Evolutionary conservation across 2,797 vertebrate species (phyloP).

Genomic region (Acipenser transmontanus): DNA sequence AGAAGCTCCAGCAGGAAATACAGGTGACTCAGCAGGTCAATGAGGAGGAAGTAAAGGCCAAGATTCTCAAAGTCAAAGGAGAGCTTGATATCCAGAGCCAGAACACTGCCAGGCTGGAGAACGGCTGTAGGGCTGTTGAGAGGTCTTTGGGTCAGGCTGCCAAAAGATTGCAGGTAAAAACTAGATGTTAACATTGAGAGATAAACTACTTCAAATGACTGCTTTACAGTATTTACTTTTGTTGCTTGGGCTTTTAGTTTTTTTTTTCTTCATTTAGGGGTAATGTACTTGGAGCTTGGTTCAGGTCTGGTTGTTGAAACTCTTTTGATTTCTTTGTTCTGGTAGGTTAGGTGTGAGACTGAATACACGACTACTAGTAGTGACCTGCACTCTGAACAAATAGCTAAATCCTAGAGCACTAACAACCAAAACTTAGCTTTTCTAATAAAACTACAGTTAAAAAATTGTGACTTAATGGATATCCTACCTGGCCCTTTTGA

Average conservation of each 20-base stretch:
- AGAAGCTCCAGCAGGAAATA: constrained; percentile 76
- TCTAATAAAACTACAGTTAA: too few relatives aligned
- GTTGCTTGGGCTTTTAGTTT: neutral
- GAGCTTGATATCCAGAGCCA: constrained; percentile 86
- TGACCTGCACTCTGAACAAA: too few relatives aligned
- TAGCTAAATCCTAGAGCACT: too few relatives aligned
- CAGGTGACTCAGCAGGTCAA: constrained; percentile 83
- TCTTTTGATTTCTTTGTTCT: too few relatives aligned
- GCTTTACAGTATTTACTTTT: neutral
- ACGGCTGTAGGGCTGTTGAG: constrained; percentile 85
- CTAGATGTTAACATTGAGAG: too few relatives aligned
- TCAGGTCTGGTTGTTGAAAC: too few relatives aligned
- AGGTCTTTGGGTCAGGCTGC: constrained; percentile 81
- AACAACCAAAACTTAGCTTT: too few relatives aligned
- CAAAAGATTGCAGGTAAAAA: constrained; percentile 79
- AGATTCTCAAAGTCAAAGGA: constrained; percentile 76
- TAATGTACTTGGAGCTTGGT: too few relatives aligned
- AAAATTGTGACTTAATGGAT: too few relatives aligned
- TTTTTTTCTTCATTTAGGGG: neutral
- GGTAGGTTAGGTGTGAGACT: too few relatives aligned
- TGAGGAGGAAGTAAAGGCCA: constrained; percentile 81
- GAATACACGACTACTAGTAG: too few relatives aligned
- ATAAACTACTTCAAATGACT: neutral
- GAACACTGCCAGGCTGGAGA: constrained; percentile 84
- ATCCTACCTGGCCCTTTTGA: too few relatives aligned